phyloP scores from a whole-genome alignment of 2,797 vertebrate genomes.

The Sebastes itinus region DNA sequence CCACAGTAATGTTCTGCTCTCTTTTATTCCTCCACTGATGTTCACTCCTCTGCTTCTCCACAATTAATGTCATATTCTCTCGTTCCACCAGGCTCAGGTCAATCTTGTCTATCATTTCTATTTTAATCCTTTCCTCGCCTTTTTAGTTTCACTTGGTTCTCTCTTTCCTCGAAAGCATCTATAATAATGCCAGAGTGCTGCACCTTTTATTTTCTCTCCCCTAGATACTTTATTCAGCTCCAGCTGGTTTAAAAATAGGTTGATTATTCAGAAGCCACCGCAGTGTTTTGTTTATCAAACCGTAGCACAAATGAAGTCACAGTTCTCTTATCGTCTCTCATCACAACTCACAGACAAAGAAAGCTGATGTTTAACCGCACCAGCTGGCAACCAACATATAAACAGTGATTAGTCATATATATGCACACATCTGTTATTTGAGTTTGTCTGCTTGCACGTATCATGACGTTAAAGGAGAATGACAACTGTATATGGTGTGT shows the following conservation, averaged over 20 bases:
- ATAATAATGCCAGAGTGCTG: neutral
- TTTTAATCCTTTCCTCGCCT: conserved; percentile 7
- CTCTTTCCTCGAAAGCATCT: neutral
- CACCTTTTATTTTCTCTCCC: conserved; percentile 5
- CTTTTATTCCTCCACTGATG: neutral
- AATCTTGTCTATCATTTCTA: conserved; percentile 12
- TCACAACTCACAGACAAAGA: neutral
- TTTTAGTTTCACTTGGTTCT: neutral
- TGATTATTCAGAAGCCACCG: conserved; percentile 27
- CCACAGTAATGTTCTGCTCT: neutral
- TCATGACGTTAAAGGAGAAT: neutral
- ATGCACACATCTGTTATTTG: neutral
- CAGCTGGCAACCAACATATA: neutral
- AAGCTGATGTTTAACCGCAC: conserved; percentile 6
- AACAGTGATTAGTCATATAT: conserved; percentile 14
- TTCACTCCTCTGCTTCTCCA: neutral
- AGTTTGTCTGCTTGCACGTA: neutral
- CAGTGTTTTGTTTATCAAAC: conserved; percentile 16
- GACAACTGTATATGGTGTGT: neutral
- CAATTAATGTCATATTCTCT: neutral
- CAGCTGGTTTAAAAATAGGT: conserved; percentile 44
- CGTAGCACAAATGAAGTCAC: conserved; percentile 6
- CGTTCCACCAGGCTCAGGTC: neutral
- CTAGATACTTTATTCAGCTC: neutral
- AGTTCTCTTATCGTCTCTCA: neutral